phyloP scores from a whole-genome alignment of 2,113 vertebrate species.

The Hiodon tergisus region DNA sequence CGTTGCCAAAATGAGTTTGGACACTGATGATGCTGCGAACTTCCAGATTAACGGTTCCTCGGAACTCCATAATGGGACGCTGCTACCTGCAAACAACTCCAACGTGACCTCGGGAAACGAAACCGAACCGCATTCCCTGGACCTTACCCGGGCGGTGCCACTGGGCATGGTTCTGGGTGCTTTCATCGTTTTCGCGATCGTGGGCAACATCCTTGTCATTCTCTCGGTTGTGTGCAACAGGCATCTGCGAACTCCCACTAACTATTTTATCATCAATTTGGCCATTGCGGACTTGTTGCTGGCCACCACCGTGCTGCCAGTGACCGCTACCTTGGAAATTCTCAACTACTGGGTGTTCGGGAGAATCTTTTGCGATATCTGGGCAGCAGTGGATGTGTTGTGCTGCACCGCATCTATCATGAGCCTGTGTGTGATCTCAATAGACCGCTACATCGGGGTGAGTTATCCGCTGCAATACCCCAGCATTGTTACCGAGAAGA shows the following conservation, averaged over 20 bases:
- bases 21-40: conserved; percentile 59
- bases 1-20: conserved; percentile 62
- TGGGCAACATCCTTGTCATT: conserved; percentile 92
- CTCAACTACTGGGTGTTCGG: conserved; percentile 88
- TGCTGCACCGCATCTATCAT: conserved; percentile 96
- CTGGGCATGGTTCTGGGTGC: conserved; percentile 85
- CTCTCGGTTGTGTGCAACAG: conserved; percentile 92
- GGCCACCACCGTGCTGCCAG: conserved; percentile 86
- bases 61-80: conserved; percentile 47
- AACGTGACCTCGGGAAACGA: conserved; percentile 61
- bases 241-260: conserved; percentile 90
- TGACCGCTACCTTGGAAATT: conserved; percentile 86
- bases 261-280: conserved; percentile 95
- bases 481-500: conserved; percentile 81
- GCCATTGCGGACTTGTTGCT: conserved; percentile 92
- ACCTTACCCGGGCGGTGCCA: conserved; percentile 72
- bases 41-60: conserved; percentile 60
- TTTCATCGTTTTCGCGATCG: conserved; percentile 89
- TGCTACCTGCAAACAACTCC: conserved; percentile 55
- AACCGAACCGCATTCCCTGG: conserved; percentile 59
- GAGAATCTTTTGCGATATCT: conserved; percentile 90
- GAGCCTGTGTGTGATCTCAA: conserved; percentile 93
- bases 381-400: conserved; percentile 92
- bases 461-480: conserved; percentile 89
- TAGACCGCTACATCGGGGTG: conserved; percentile 92